Base-by-base conservation (phyloP, 2,888 invertebrate species). In the Podotricha telesiphe region DNA sequence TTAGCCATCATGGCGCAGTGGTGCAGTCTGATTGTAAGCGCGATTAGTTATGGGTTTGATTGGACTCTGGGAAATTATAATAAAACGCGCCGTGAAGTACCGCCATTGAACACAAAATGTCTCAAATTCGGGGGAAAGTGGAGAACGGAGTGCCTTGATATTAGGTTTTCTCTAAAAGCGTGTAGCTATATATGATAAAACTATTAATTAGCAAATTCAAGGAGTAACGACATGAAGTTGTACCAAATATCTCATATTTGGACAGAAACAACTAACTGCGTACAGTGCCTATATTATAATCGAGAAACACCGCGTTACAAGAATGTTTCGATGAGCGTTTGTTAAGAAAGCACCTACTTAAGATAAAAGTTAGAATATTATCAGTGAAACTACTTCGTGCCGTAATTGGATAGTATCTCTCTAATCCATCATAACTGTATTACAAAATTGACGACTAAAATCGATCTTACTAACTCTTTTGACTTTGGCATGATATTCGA, bases 301-400 rank as follows among this genome's bases (percentile, higher is more conserved):
- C 22, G 15, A 22, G 20, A 58, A 40, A 20, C 56, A 13, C 19
- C 20, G 37, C 4, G 17, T 63, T 20, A 28, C 34, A 22, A n/a
- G 48, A 62, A 66, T 63, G 34, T 58, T 59, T 28, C 45, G 19
- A 17, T 20, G 58, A 65, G 67, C 53, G 61, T 45, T 65, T 67
- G 42, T 65, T 11, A 70, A 67, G 51, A 40, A 59, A 51, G 53
- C 28, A 28, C 28, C 53, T 34, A 53, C 53, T n/a, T 51, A 53
- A 53, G 53, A 53, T 28, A 34, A 34, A 53, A 53, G 37, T 59
- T 34, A 51, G 45, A 45, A 70, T 67, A 53, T 53, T 28, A 53
- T 53, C 28, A 53, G 8, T 15, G n/a, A 53, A 53, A 53, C 28
- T n/a, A 2, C n/a, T 28, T n/a, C 10, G 53, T 53, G 4, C 4